A percentile compares a stretch with the other conserved stretches of the same genome.
Conservation (phyloP, 2,797 vertebrate genomes). For the Eulemur rubriventer region DNA sequence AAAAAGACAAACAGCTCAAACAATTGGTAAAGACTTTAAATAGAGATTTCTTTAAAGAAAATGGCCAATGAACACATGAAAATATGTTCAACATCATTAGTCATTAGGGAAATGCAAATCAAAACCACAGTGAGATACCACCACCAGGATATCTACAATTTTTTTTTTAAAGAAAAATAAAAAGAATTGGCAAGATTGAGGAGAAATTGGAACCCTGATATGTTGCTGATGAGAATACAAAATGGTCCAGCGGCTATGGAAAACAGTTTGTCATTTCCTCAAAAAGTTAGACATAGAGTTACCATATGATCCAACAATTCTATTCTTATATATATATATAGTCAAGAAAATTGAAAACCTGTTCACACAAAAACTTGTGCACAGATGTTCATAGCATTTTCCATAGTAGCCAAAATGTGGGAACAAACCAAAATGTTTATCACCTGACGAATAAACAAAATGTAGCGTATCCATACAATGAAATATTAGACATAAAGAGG, state of each 20-base stretch:
- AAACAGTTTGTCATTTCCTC: background rate
- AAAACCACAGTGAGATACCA: background rate
- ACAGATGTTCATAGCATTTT: background rate
- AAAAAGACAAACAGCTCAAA: background rate
- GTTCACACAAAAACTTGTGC: background rate
- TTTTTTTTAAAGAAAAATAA: background rate
- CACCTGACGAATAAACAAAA: background rate
- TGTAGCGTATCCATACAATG: background rate
- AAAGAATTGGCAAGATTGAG: background rate
- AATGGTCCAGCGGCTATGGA: background rate
- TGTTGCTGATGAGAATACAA: background rate
- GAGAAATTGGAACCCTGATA: background rate
- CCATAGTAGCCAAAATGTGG: background rate
- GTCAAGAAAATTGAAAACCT: background rate
- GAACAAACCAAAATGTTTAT: background rate
- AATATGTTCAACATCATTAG: background rate
- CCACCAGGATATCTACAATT: background rate
- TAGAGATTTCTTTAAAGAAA: conserved; percentile 9
- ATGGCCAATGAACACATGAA: background rate
- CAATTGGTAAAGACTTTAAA: background rate
- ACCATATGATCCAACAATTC: background rate
- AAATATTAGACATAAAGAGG: background rate
- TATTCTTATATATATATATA: background rate
- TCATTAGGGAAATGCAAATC: background rate
- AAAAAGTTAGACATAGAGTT: background rate